phyloP scores from a whole-genome alignment of 2,797 vertebrate genomes.

The Remorina albescens region DNA sequence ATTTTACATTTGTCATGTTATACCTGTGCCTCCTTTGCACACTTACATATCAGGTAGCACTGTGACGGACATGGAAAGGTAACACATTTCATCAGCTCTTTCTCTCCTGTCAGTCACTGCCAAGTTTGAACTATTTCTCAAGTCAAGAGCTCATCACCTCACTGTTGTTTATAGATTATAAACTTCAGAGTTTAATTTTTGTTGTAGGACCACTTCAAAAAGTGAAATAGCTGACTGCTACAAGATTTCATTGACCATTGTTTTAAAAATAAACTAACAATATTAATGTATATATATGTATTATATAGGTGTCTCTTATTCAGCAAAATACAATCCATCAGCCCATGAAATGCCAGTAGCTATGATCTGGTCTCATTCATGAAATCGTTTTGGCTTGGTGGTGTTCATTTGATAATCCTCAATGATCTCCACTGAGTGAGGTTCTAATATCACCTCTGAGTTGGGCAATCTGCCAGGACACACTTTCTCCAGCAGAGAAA shows the following conservation, averaged over 20 bases:
- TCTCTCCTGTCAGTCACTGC: conserved; percentile 26
- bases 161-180: not conserved
- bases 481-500: conserved; percentile 52
- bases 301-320: not conserved
- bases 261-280: not conserved
- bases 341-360: conserved; percentile 11
- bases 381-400: conserved; percentile 67
- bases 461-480: conserved; percentile 58
- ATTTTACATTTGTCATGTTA: conserved; percentile 9
- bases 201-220: not conserved
- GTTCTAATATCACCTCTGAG: conserved; percentile 71
- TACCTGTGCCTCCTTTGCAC: conserved; percentile 12
- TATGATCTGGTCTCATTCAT: conserved; percentile 46
- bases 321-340: not conserved
- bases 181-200: too few species aligned
- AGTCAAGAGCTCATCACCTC: conserved; percentile 14
- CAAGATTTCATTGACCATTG: not conserved
- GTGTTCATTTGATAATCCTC: conserved; percentile 77
- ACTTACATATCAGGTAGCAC: conserved; percentile 17
- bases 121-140: conserved; percentile 32
- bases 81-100: conserved; percentile 43
- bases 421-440: conserved; percentile 68
- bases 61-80: conserved; percentile 5
- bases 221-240: not conserved
- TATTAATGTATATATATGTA: too few species aligned